These are phyloP conservation scores for Cepphus grylle DNA, from an alignment of 2,113 vertebrate genomes.

Conservation along the genomic window DNA sequence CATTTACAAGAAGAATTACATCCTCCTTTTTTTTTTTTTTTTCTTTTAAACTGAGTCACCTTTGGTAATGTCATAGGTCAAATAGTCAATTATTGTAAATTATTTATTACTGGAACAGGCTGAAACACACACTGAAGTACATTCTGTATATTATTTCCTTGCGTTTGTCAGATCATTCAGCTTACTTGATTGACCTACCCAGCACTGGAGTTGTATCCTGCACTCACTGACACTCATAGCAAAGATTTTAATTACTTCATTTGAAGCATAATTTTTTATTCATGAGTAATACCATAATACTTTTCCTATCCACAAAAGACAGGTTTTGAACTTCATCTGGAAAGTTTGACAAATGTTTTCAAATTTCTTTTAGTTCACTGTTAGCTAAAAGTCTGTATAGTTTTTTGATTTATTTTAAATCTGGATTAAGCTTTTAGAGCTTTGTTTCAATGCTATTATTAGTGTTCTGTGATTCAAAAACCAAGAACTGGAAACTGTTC, in stretches of 20 bases:
- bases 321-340: neutral
- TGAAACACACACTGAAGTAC: neutral
- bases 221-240: neutral
- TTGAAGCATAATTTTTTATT: neutral
- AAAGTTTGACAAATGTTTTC: neutral
- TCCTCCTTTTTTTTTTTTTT: neutral
- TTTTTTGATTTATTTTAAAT: neutral
- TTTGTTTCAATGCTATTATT: neutral
- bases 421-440: neutral
- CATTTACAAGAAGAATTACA: neutral
- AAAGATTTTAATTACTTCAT: neutral
- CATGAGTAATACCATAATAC: neutral
- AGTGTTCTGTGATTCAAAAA: neutral
- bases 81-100: neutral
- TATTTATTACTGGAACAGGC: neutral
- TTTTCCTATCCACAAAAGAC: neutral
- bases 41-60: neutral
- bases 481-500: neutral
- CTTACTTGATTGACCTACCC: neutral
- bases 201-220: neutral
- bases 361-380: neutral
- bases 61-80: neutral
- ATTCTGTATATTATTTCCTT: neutral
- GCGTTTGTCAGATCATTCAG: fast-evolving
- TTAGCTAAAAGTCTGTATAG: neutral